Percentiles rank a stretch among this genome's conserved stretches.
phyloP scores from a whole-genome alignment of 1,140 invertebrate genomes.

The Drosophila lini region DNA sequence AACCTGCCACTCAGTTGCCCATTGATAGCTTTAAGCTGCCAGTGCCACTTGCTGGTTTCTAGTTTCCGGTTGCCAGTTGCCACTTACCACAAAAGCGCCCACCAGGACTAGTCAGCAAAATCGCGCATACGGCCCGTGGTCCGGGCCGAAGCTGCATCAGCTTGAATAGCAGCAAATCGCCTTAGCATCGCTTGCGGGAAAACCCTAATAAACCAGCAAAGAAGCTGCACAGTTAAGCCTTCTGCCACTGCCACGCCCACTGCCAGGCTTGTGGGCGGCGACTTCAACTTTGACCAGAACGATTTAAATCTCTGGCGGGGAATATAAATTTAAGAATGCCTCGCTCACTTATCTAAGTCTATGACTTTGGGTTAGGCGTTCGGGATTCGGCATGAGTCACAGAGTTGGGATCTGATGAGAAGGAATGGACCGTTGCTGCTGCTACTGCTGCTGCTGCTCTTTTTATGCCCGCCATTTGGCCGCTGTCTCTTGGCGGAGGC shows the following conservation, averaged over 20 bases:
- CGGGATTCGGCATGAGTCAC: conserved; percentile 25
- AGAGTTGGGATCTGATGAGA: conserved; percentile 33
- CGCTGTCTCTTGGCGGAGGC: conserved; percentile 35
- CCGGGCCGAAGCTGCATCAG: conserved; percentile 31
- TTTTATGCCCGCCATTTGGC: conserved; percentile 65
- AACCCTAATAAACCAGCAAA: conserved; percentile 76
- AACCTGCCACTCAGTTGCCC: conserved; percentile 63
- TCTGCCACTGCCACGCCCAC: conserved; percentile 32
- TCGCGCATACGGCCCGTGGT: conserved; percentile 71
- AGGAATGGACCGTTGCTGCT: conserved; percentile 4
- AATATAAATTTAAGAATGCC: conserved; percentile 53
- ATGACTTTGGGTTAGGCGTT: conserved; percentile 56
- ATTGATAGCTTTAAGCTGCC: conserved; percentile 62
- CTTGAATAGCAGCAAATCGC: conserved; percentile 62
- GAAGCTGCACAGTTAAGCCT: conserved; percentile 74
- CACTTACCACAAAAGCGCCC: conserved; percentile 41
- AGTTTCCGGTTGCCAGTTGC: conserved; percentile 41
- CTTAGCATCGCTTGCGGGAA: conserved; percentile 68
- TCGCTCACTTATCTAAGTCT: conserved; percentile 48
- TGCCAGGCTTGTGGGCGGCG: conserved; percentile 32
- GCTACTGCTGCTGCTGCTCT: conserved; percentile 20
- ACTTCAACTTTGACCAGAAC: conserved; percentile 48
- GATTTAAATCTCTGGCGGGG: conserved; percentile 44
- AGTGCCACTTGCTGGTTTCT: conserved; percentile 28
- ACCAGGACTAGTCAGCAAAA: conserved; percentile 48